Evolutionary conservation across 1,140 invertebrate genomes (phyloP), one percentile per base, ranked within the genome.

Genomic region (Onthophagus taurus): DNA sequence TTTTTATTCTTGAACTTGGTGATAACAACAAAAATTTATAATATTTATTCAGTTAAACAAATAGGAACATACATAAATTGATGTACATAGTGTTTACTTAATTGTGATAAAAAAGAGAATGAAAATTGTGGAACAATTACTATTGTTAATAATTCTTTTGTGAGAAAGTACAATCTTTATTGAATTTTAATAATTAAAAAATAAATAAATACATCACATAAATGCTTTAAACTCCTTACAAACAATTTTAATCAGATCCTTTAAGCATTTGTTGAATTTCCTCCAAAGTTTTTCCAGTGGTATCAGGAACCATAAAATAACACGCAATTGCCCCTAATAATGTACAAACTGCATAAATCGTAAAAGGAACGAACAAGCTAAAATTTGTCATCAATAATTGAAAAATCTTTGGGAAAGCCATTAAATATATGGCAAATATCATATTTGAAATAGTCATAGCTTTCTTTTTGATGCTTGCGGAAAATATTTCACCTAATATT

Each of bases 401-500:
- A 17, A 41, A 41, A 4, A 41, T n/a, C 18, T 41, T 41, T 3
- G 21, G 24, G 1, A 29, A 12, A 2, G 14, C 13, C 21, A n/a
- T 26, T 14, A 41, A 14, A 21, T 23, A 41, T 11, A 41, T 12
- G 3, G 21, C 38, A 13, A 41, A 41, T 4, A 41, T 18, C 13
- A 41, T 29, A 29, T 29, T 41, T 17, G n/a, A 26, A 29, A 29
- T 13, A 29, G 39, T 44, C n/a, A 57, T 29, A 14, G 54, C 59
- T 44, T 59, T 55, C 1, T 36, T 51, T 38, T 59, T 60, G 14
- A 63, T 45, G 23, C 55, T 59, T 2, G 58, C 47, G 2, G 59
- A 59, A 51, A 63, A 63, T 13, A 63, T 36, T 50, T 63, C 59
- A 9, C 55, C 54, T n/a, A 62, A 35, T 54, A 63, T 55, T 17